Conservation (phyloP, 2,888 invertebrate genomes). For the Philereme vetulata region DNA sequence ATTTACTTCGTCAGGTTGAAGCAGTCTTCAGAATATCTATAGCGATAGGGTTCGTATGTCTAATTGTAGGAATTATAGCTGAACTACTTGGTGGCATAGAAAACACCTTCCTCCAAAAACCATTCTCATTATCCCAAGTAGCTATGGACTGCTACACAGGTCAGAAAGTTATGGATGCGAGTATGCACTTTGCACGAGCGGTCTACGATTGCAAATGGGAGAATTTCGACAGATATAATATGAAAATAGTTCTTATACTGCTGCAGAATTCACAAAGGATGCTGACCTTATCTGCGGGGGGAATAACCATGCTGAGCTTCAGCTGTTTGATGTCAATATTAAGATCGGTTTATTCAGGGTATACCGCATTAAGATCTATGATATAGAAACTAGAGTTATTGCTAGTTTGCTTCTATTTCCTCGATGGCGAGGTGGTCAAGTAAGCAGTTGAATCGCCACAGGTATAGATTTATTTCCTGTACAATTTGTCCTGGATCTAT, state of each 20-base stretch:
- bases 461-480: too few relatives aligned
- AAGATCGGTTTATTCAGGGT: constrained; percentile 50
- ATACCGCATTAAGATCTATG: constrained; percentile 49
- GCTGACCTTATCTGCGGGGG: constrained; percentile 51
- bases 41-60: constrained; percentile 54
- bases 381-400: constrained; percentile 2
- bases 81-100: constrained; percentile 62
- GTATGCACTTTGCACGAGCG: constrained; percentile 43
- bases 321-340: constrained; percentile 47
- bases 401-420: too few relatives aligned
- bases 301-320: constrained; percentile 47
- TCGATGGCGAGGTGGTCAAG: neutral
- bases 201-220: constrained; percentile 56
- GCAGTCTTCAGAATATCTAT: constrained; percentile 50
- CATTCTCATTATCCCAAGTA: constrained; percentile 56
- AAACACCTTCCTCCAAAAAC: constrained; percentile 57
- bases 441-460: too few relatives aligned
- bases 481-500: too few relatives aligned
- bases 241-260: constrained; percentile 50
- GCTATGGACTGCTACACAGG: constrained; percentile 53
- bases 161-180: constrained; percentile 52
- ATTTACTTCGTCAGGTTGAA: constrained; percentile 48
- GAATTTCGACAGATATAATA: constrained; percentile 47
- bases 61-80: constrained; percentile 53
- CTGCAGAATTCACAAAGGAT: constrained; percentile 51